Evolutionary conservation across 2,797 vertebrate genomes (phyloP).

Genomic region (Miichthys miiuy): DNA sequence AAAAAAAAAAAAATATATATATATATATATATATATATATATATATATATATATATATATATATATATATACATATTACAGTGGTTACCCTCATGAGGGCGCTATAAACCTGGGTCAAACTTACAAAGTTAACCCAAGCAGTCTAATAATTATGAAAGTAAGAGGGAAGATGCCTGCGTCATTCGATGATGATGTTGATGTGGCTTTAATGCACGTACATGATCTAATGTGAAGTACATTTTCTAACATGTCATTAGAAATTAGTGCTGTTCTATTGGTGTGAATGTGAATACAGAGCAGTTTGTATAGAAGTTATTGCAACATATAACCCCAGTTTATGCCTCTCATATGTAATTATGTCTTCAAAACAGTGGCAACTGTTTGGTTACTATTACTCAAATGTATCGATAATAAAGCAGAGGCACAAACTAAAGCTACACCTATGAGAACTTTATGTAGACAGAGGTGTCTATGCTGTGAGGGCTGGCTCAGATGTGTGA

Average conservation of each 20-base stretch:
- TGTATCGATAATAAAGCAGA: neutral
- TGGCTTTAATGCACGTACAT: slow-evolving; percentile 52
- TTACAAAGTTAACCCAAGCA: slow-evolving; percentile 2
- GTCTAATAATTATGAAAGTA: slow-evolving; percentile 59
- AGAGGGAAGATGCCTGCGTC: slow-evolving; percentile 41
- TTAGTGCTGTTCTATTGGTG: slow-evolving; percentile 27
- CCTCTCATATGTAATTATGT: neutral
- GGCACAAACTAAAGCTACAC: slow-evolving; percentile 11
- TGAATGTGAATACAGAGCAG: slow-evolving; percentile 23
- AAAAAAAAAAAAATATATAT: neutral
- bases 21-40: no score
- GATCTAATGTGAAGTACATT: slow-evolving; percentile 19
- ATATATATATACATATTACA: neutral
- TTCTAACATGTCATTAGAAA: slow-evolving; percentile 41
- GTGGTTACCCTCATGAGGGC: slow-evolving; percentile 54
- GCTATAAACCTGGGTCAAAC: slow-evolving; percentile 33
- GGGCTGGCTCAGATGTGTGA: slow-evolving; percentile 74
- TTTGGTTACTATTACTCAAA: neutral
- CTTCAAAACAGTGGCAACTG: neutral
- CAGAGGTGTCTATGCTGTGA: neutral
- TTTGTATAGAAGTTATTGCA: slow-evolving; percentile 33
- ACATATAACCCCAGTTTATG: slow-evolving; percentile 9
- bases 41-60: no score
- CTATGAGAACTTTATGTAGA: slow-evolving; percentile 2
- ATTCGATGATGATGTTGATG: slow-evolving; percentile 41